Percentiles rank a stretch among this genome's conserved stretches.
phyloP scores from a whole-genome alignment of 2,797 vertebrate genomes.

The Lepilemur ruficaudatus region DNA sequence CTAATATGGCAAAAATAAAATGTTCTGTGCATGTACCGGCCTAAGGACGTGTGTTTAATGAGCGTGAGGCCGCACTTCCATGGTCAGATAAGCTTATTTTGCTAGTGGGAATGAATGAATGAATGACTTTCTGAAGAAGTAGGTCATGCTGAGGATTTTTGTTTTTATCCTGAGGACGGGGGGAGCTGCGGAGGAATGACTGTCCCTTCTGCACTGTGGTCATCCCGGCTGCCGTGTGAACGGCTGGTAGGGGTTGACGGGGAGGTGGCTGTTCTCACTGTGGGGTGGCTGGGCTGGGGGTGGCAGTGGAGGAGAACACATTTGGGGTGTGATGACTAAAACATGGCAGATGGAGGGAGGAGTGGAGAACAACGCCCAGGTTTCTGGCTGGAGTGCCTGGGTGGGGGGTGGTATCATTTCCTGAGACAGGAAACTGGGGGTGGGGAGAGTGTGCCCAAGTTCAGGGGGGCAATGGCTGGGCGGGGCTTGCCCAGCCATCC shows the following conservation, averaged over 20 bases:
- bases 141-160: background rate
- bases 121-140: background rate
- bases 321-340: background rate
- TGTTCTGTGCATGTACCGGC: background rate
- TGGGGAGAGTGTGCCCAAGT: rapidly evolving
- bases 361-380: background rate
- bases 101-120: background rate
- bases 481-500: background rate
- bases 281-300: background rate
- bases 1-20: background rate
- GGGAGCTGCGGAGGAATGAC: background rate
- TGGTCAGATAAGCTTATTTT: background rate
- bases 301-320: background rate
- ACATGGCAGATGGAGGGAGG: background rate
- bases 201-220: background rate
- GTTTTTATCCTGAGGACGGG: background rate
- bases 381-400: background rate
- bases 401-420: background rate
- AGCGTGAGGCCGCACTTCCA: background rate
- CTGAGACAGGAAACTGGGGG: background rate
- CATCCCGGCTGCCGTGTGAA: background rate
- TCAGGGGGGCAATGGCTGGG: background rate
- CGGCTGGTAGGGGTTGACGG: no score
- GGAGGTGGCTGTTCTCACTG: background rate
- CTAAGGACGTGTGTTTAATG: background rate